Base-by-base conservation (phyloP, 2,888 invertebrate genomes). In the Cerastoderma edule region DNA sequence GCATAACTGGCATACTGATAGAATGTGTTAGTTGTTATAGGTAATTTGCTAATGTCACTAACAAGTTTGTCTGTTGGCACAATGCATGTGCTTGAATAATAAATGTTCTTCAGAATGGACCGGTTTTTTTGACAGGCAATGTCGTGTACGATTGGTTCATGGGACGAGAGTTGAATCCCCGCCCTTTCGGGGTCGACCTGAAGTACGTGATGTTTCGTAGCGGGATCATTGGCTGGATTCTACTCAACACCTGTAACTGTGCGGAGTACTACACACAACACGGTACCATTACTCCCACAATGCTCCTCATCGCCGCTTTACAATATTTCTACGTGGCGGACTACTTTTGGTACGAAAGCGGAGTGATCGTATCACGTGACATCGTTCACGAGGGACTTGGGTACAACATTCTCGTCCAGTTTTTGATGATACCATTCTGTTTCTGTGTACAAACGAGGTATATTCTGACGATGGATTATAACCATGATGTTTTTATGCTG, bases 381-480 rank as follows among this genome's bases (percentile, higher is more conserved):
- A 84, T 84, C 13, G 78, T 82, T 19, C 75, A 82, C 39, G 84
- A 84, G 65, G 78, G 78, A 0, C 70, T 84, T 10, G 84, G 84
- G 10, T 81, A 75, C 63, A 84, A 84, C 30, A 71, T 79, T 22
- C 27, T 77, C 27, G 50, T 80, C 24, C 84, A 82, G 48, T 80
- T 82, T 67, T 32, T 84, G 30, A 84, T 84, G 84, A 84, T 84
- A 28, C 81, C 84, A 27, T 84, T 82, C 56, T 73, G 75, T 53
- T 84, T 82, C 67, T 67, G 71, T 72, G 78, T 75, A 30, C 84
- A 84, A 53, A 80, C 84, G 6, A 63, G 81, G 30, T 84, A 81
- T 48, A 53, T 84, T 16, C 39, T 64, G 39, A 71, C 75, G 48
- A 78, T 67, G 13, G 53, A 69, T 10, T 70, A 65, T 32, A 50